These are phyloP conservation scores for Burhinus bistriatus DNA, from an alignment of 2,113 vertebrate species.

Conservation along the genomic window DNA sequence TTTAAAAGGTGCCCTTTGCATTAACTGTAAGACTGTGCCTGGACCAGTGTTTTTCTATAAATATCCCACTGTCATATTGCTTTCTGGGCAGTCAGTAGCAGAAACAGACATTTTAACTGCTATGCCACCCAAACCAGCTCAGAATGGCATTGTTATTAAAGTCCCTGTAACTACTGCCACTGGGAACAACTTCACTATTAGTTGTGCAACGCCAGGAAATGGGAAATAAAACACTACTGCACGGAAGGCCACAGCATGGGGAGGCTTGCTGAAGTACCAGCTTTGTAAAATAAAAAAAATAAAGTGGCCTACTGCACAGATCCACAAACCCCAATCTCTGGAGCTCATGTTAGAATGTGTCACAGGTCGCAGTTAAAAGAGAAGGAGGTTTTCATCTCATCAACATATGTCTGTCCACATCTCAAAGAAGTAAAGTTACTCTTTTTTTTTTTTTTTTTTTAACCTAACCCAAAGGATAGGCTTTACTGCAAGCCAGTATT, in stretches of 20 bases:
- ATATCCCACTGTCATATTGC: slow-evolving; percentile 29
- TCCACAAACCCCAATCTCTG: background rate
- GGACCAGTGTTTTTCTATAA: slow-evolving; percentile 46
- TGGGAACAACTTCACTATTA: background rate
- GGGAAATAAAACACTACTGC: background rate
- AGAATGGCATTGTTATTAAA: background rate
- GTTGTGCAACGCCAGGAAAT: background rate
- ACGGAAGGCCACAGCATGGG: background rate
- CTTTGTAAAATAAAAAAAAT: background rate
- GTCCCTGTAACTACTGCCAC: background rate
- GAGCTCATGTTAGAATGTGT: background rate
- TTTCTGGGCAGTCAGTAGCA: slow-evolving; percentile 6
- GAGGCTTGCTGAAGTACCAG: background rate
- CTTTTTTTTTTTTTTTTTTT: background rate
- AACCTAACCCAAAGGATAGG: background rate
- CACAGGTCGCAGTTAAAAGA: background rate
- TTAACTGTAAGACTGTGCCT: slow-evolving; percentile 31
- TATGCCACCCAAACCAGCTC: background rate
- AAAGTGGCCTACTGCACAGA: background rate
- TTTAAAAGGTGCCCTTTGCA: slow-evolving; percentile 52
- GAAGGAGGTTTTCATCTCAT: background rate
- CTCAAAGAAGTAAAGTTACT: background rate
- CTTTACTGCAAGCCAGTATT: background rate
- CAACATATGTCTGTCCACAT: too few relatives aligned
- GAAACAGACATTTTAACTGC: background rate